phyloP scores from a whole-genome alignment of 2,797 vertebrate genomes.

The Gymnothorax reevesii region DNA sequence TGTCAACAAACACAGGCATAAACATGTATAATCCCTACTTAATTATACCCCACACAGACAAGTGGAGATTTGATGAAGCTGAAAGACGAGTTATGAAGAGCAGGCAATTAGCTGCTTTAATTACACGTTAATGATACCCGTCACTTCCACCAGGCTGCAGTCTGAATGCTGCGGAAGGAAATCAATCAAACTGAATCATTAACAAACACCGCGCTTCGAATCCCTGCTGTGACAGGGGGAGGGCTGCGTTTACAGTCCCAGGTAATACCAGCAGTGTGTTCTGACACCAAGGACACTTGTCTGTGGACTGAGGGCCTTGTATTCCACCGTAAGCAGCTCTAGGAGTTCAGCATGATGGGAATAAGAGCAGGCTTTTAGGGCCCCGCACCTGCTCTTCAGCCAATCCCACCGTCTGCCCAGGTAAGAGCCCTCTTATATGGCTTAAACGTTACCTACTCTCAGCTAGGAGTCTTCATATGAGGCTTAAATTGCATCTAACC shows the following conservation, averaged over 20 bases:
- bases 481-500: too few species aligned
- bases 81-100: background rate
- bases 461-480: too few species aligned
- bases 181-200: background rate
- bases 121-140: conserved; percentile 22
- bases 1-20: background rate
- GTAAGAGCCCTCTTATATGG: conserved; percentile 9
- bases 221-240: background rate
- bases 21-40: background rate
- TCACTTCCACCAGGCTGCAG: background rate
- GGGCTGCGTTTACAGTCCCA: too few species aligned
- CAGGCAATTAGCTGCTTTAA: conserved; percentile 10
- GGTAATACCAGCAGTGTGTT: background rate
- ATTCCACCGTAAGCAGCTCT: background rate
- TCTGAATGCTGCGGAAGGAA: background rate
- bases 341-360: conserved; percentile 3
- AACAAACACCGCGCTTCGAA: background rate
- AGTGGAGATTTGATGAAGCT: background rate
- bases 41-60: background rate
- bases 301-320: background rate
- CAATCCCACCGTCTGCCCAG: background rate
- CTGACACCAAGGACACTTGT: conserved; percentile 10
- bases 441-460: background rate
- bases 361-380: background rate
- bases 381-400: background rate